Evolutionary conservation across 1,140 invertebrate genomes (phyloP).

Genomic region (Anastatus disparis): DNA sequence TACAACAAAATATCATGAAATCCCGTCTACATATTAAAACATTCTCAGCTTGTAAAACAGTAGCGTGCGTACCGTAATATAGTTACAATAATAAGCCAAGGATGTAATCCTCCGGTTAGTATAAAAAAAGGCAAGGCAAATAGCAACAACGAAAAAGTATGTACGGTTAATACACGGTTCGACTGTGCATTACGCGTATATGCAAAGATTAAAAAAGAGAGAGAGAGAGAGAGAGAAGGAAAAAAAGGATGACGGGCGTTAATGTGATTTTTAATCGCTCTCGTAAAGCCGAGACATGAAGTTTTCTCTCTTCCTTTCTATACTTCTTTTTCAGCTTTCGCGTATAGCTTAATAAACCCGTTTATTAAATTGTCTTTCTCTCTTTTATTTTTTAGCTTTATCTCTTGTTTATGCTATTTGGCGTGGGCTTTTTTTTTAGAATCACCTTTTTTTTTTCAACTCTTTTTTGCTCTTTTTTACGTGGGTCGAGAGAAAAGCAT

Average conservation of each 20-base stretch:
- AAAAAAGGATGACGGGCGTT: constrained; percentile 26
- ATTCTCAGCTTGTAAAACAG: too few relatives aligned
- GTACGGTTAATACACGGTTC: neutral
- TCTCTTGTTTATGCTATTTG: neutral
- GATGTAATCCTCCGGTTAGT: neutral
- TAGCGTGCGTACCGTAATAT: too few relatives aligned
- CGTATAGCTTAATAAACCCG: constrained; percentile 16
- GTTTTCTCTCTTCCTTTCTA: too few relatives aligned
- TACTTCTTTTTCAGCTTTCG: neutral
- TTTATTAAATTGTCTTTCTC: constrained; percentile 14
- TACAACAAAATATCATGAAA: too few relatives aligned
- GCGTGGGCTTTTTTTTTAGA: neutral
- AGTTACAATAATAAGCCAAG: neutral
- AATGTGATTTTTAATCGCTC: constrained; percentile 43
- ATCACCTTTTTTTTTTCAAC: neutral
- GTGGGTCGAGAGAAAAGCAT: too few relatives aligned
- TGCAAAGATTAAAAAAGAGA: too few relatives aligned
- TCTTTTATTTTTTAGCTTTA: neutral
- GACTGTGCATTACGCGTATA: neutral
- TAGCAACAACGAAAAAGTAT: neutral
- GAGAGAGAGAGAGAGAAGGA: neutral
- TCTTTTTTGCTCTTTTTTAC: too few relatives aligned
- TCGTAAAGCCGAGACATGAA: constrained; percentile 35
- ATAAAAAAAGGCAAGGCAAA: neutral
- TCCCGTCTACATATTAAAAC: too few relatives aligned